Conservation (phyloP, 2,113 vertebrate species). For the Clupea harengus region DNA sequence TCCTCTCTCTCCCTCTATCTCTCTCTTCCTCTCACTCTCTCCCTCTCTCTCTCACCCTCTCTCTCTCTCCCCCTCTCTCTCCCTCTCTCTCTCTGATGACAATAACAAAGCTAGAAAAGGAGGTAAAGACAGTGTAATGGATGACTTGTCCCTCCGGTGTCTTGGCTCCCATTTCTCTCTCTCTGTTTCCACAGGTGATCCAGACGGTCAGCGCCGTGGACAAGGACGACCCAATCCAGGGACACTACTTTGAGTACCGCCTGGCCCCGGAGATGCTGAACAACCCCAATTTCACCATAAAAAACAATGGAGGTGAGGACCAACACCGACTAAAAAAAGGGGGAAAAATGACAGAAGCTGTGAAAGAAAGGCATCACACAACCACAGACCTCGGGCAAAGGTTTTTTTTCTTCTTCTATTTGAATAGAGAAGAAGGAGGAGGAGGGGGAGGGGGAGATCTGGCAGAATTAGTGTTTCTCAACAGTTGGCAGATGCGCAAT, state of each 20-base stretch:
- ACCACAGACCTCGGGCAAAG: background rate
- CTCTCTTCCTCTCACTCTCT: background rate
- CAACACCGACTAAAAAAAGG: background rate
- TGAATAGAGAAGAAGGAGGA: background rate
- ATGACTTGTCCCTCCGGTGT: conserved; percentile 47
- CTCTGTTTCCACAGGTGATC: conserved; percentile 81
- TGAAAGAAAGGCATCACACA: background rate
- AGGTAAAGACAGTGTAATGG: conserved; percentile 56
- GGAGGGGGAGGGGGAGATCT: conserved; percentile 48
- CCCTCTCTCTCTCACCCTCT: background rate
- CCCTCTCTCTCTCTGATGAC: background rate
- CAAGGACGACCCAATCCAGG: conserved; percentile 92
- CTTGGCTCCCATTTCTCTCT: conserved; percentile 34
- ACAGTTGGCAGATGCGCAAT: conserved; percentile 68
- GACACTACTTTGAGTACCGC: conserved; percentile 93
- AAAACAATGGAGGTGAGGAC: conserved; percentile 88
- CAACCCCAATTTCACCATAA: conserved; percentile 98
- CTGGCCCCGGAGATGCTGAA: conserved; percentile 91
- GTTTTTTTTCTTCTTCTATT: background rate
- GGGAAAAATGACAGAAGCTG: background rate
- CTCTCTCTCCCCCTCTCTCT: background rate
- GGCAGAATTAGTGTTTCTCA: conserved; percentile 60
- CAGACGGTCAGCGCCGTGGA: conserved; percentile 93
- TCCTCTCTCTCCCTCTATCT: background rate
- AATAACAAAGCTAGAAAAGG: conserved; percentile 15